Evolutionary conservation across 2,113 vertebrate genomes (phyloP).

Genomic region (Megaleporinus macrocephalus): DNA sequence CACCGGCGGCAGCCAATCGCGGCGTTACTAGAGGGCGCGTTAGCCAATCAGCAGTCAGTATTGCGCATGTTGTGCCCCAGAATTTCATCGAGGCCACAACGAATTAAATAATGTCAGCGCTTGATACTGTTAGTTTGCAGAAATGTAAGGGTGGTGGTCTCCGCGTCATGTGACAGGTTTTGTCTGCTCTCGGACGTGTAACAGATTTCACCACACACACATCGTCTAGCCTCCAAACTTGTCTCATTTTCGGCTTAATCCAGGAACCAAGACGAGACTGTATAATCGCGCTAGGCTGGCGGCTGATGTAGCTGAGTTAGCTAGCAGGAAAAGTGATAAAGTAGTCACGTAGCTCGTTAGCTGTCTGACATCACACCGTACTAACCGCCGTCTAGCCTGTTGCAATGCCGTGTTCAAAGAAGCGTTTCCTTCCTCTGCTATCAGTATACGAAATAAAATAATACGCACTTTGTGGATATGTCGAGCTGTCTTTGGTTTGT

Average conservation of each 20-base stretch:
- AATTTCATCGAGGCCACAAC: constrained; percentile 43
- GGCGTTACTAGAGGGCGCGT: background rate
- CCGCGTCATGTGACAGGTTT: constrained; percentile 36
- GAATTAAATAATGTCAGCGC: constrained; percentile 32
- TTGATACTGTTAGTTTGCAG: constrained; percentile 25
- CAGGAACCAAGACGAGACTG: background rate
- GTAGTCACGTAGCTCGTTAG: background rate
- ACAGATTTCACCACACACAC: background rate
- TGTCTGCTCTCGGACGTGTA: constrained; percentile 13
- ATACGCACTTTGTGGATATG: too few relatives aligned
- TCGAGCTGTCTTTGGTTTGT: too few relatives aligned
- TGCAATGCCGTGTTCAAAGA: background rate
- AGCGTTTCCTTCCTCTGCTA: background rate
- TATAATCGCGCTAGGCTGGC: background rate
- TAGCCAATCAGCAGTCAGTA: constrained; percentile 63
- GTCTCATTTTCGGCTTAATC: background rate
- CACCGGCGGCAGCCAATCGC: constrained; percentile 60
- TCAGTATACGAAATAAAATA: too few relatives aligned
- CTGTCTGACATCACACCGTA: background rate
- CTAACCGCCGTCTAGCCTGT: background rate
- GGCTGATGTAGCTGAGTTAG: background rate
- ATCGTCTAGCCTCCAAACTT: background rate
- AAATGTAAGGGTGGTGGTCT: constrained; percentile 43
- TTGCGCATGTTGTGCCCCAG: constrained; percentile 31
- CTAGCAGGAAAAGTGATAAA: constrained; percentile 4